These are phyloP conservation scores for Odocoileus hemionus DNA, from an alignment of 2,113 vertebrate species.

Conservation along the genomic window DNA sequence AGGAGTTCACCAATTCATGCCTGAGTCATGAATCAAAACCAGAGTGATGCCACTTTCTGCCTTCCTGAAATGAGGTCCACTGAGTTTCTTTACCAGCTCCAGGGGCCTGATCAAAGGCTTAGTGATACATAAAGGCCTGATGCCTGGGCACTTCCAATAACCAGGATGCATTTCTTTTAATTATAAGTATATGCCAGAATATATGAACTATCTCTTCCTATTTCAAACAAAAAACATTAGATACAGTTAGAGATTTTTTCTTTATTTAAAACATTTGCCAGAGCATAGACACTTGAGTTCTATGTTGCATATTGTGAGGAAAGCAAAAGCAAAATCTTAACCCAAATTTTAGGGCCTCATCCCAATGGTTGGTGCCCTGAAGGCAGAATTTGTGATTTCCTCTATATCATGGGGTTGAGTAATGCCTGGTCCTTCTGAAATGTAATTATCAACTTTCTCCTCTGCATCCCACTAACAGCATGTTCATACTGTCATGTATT, in stretches of 20 bases:
- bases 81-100: background rate
- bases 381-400: background rate
- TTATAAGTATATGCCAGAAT: background rate
- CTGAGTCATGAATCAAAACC: background rate
- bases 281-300: background rate
- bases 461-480: background rate
- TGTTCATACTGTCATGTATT: background rate
- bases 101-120: background rate
- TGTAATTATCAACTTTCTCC: background rate
- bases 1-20: background rate
- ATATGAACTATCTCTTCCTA: background rate
- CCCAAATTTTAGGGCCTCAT: background rate
- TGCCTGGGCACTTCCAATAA: background rate
- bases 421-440: background rate
- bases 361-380: background rate
- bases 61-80: background rate
- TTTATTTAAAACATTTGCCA: background rate
- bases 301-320: background rate
- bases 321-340: background rate
- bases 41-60: background rate
- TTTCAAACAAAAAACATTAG: background rate
- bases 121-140: background rate
- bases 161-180: background rate
- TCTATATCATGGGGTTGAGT: background rate
- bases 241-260: background rate